Base-by-base conservation (phyloP, 2,797 vertebrate genomes). In the Malurus splendens region DNA sequence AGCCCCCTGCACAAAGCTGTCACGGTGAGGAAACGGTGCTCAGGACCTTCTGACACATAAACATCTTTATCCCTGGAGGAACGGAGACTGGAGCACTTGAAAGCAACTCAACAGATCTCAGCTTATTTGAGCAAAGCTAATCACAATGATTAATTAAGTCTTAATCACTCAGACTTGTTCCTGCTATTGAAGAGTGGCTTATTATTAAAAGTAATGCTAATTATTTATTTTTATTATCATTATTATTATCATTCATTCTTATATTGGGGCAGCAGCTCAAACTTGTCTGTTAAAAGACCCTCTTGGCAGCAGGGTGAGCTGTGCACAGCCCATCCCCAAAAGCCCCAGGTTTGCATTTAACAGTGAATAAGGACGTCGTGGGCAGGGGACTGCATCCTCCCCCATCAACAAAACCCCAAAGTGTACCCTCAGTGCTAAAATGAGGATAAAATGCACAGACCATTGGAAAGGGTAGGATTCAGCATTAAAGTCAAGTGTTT, bases 191-290 rank as follows among this genome's bases (percentile, higher is more conserved):
- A 85, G 48, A 83, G 57, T 65, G n/a, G 41, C 30, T 56, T 70
- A 73, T 52, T 90, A 90, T 87, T 94, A 93, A 83, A 93, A 83
- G 62, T 82, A 82, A 81, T 76, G 30, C 36, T 92, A 89, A 89
- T 78, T 78, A 92, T 82, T 87, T 78, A 87, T 36, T 36, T 36
- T 36, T 36, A 36, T 36, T 36, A 86, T 90, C 65, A 72, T 52
- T 20, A 68, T 79, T 39, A 67, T 52, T 85, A 80, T 65, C 87
- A 48, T 82, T 84, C 52, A 42, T 12, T 91, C 18, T 10, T 76
- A 66, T 36, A 52, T 0, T 0, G 42, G 28, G 72, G 15, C 62
- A 81, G 41, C 30, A 30, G 42, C 67, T 92, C 73, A 56, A 8
- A 86, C 19, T 51, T 44, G 8, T 45, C 72, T 70, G 67, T 45